Evolutionary conservation across 2,113 vertebrate species (phyloP), one percentile per base, ranked within the genome.

Genomic region (Dicerorhinus sumatrensis): DNA sequence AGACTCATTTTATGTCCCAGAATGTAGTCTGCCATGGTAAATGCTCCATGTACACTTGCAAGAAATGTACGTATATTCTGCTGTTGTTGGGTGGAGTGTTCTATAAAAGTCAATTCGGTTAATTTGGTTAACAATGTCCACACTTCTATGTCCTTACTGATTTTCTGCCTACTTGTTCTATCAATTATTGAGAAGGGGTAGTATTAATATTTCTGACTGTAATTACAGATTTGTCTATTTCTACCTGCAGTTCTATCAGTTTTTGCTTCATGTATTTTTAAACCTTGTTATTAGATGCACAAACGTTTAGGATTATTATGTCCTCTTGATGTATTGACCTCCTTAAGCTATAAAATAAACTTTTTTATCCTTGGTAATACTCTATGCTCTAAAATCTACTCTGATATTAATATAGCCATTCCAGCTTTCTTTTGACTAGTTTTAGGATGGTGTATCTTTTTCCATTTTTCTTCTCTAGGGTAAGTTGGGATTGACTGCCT

Each of bases 311-410:
- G 46, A 73, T 75, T 84, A 58, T 54, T 84, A 80, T 31, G 18
- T 87, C 65, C 13, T 92, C 27, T 81, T 90, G 70, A 80, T 48
- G 13, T 95, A 91, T 5, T 84, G 25, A n/a, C 60, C 7, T 10
- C 6, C 81, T 76, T 46, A 91, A 73, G 54, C 79, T 36, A 76
- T 73, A 54, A 94, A 82, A 65, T 62, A 63, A 39, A 0, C 48
- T 79, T 69, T 16, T 54, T 79, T 90, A 16, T 94, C 54, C 33
- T 88, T 87, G n/a, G 16, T 63, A 86, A 65, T 76, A 86, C 13
- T 69, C 23, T 90, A 91, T 51, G 20, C n/a, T 92, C 33, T 93
- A 89, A 97, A 95, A 86, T 73, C 31, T 83, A 60, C 86, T 83
- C 8, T 69, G 48, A 82, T 87, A 87, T 56, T 77, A 67, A 36